Evolutionary conservation across 2,113 vertebrate species (phyloP), one percentile per base, ranked within the genome.

Genomic region (Laterallus jamaicensis): DNA sequence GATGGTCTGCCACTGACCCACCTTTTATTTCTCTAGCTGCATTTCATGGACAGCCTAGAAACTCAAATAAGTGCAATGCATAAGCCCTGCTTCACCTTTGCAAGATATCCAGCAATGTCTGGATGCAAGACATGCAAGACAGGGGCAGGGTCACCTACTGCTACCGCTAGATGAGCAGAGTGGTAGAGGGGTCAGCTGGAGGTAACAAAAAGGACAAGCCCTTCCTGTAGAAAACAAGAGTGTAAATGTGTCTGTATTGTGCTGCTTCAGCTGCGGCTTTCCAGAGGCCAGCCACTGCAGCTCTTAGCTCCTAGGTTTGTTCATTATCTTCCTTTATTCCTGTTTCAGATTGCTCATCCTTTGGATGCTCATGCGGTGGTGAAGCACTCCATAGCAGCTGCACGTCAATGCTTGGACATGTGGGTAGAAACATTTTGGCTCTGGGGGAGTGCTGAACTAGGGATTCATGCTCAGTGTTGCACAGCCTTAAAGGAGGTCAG

Each of bases 331-430:
- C 50, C 52, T 24, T 39, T 12, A 63, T 21, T 59, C 11, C 25
- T 22, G n/a, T 12, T 91, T 32, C 44, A 40, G 42, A 62, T 78
- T 74, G 29, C 32, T 56, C 47, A 52, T 25, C 64, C 52, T 86
- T 24, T 75, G 71, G 49, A 52, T 42, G 26, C 24, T 55, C 9
- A 74, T 6, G 42, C 11, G 12, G 37, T 6, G 12, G 42, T 80
- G 42, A 56, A 47, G 64, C 49, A 49, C 44, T 47, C 35, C 37
- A 25, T 1, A 39, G 20, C 18, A 37, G 52, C 39, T 60, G 56
- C n/a, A 20, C 1, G 3, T 21, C 68, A 56, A 4, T 58, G 59
- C 64, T 62, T 2, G 3, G 63, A 50, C 2, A 3, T 4, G 16
- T 5, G 14, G 24, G 26, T 26, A 42, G 42, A 32, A 5, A 29